phyloP scores from a whole-genome alignment of 2,888 invertebrate genomes.

The Pantelozetes paolii region DNA sequence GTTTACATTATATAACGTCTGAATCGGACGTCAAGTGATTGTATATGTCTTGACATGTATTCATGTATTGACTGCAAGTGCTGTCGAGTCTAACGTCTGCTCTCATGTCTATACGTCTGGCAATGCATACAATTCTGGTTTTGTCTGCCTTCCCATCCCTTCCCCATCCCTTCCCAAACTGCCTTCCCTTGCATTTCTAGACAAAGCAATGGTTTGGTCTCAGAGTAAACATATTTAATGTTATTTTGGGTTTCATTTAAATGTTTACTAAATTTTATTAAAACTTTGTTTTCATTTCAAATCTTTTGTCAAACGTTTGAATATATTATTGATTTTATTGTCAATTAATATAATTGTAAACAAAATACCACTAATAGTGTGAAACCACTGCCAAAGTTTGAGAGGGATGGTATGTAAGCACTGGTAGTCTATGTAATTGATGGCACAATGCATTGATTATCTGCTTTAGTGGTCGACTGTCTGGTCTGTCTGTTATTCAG shows the following conservation, averaged over 20 bases:
- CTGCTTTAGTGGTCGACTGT: constrained; percentile 1
- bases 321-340: too few species aligned
- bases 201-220: constrained; percentile 14
- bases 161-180: background rate
- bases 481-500: constrained; percentile 19
- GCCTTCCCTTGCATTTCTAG: background rate
- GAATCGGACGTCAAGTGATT: background rate
- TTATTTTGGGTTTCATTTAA: background rate
- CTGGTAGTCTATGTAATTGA: background rate
- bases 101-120: background rate
- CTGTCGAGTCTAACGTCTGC: background rate
- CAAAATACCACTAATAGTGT: too few species aligned
- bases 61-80: background rate
- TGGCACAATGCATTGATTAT: constrained; percentile 10
- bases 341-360: too few species aligned
- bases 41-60: background rate
- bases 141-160: constrained; percentile 12
- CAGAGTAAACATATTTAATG: background rate
- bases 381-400: too few species aligned
- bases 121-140: background rate
- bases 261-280: too few species aligned
- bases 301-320: too few species aligned
- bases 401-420: too few species aligned
- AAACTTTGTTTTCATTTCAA: too few species aligned
- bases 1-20: too few species aligned